Evolutionary conservation across 2,797 vertebrate genomes (phyloP).

Genomic region (Rhinella marina): DNA sequence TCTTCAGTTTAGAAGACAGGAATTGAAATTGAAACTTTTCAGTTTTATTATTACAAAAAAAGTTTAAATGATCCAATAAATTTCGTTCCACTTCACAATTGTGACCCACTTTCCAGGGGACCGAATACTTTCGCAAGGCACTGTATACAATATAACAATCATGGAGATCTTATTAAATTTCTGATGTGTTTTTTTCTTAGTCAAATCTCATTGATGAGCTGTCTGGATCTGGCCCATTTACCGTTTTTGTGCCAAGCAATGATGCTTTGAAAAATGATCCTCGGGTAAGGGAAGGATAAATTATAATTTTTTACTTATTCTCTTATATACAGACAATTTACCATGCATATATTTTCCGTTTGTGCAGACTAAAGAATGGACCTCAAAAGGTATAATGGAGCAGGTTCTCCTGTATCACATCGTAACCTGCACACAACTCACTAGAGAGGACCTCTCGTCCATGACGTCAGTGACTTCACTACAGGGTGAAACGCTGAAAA

Average conservation of each 20-base stretch:
- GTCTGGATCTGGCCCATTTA: slow-evolving; percentile 83
- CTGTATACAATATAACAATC: background rate
- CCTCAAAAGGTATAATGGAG: slow-evolving; percentile 68
- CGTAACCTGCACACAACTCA: slow-evolving; percentile 82
- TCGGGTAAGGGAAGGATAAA: slow-evolving; percentile 71
- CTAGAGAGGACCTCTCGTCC: slow-evolving; percentile 76
- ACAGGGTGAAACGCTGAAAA: slow-evolving; percentile 79
- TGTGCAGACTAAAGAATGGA: slow-evolving; percentile 75
- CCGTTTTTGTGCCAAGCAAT: slow-evolving; percentile 79
- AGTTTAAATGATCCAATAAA: too few species aligned
- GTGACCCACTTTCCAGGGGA: too few species aligned
- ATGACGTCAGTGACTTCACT: slow-evolving; percentile 81
- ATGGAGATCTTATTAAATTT: background rate
- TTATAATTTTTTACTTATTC: background rate
- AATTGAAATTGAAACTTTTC: too few species aligned
- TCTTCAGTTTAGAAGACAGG: too few species aligned
- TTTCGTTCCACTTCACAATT: too few species aligned
- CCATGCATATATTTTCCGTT: background rate
- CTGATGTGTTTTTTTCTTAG: slow-evolving; percentile 59
- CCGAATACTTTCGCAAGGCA: too few species aligned
- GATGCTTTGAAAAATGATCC: slow-evolving; percentile 65
- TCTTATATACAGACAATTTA: background rate
- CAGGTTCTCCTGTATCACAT: slow-evolving; percentile 84
- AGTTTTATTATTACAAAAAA: too few species aligned
- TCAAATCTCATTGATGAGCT: slow-evolving; percentile 73